Percentiles rank a stretch among this genome's conserved stretches.
Conservation (phyloP, 2,797 vertebrate genomes). For the Otolemur crassicaudatus region DNA sequence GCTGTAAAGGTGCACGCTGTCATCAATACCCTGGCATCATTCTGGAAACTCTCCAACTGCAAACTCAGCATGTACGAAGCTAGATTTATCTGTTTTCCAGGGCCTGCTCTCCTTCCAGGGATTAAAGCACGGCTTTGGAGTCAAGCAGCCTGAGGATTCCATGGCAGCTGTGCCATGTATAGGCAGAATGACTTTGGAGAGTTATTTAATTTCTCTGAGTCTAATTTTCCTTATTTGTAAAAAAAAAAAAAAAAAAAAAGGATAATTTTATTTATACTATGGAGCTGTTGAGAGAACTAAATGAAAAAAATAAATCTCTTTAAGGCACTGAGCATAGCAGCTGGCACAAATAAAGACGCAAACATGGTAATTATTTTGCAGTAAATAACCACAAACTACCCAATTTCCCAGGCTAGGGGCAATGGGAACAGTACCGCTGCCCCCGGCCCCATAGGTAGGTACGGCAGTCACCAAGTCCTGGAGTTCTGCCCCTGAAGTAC, state of each 20-base stretch:
- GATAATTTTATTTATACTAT: background rate
- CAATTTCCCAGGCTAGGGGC: background rate
- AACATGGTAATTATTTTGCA: background rate
- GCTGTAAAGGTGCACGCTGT: background rate
- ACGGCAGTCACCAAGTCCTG: background rate
- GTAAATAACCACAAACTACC: background rate
- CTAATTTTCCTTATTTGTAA: constrained; percentile 34
- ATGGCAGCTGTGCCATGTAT: background rate
- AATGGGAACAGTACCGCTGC: background rate
- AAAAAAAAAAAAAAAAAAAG: background rate
- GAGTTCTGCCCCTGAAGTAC: background rate
- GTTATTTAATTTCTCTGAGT: constrained; percentile 2
- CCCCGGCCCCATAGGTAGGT: too few relatives aligned
- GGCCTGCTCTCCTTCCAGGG: background rate
- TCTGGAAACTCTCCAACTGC: constrained; percentile 1
- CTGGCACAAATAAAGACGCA: background rate
- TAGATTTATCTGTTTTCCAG: constrained; percentile 21
- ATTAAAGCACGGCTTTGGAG: background rate
- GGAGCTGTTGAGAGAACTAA: background rate
- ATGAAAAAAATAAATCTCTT: background rate
- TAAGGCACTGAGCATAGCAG: background rate
- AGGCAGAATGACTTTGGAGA: constrained; percentile 11
- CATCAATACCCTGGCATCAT: background rate
- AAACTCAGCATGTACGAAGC: background rate
- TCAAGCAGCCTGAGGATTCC: background rate